phyloP scores from a whole-genome alignment of 2,113 vertebrate species.

The Hemibagrus wyckioides region DNA sequence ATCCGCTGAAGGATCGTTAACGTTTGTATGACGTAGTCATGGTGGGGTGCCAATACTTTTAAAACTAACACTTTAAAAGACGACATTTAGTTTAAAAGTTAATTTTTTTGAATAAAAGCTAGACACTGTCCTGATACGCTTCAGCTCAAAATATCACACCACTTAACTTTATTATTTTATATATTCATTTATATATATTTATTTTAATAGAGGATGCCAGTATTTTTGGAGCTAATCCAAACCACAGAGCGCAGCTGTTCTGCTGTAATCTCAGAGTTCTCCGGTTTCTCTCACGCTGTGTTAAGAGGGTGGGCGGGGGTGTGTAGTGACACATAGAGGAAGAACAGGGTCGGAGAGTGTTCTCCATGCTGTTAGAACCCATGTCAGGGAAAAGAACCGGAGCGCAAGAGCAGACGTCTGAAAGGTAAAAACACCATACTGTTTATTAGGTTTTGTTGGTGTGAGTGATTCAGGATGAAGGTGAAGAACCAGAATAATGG shows the following conservation, averaged over 20 bases:
- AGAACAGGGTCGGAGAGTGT: slow-evolving; percentile 24
- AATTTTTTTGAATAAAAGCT: background rate
- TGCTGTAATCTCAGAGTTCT: slow-evolving; percentile 27
- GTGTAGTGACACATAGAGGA: background rate
- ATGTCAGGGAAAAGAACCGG: slow-evolving; percentile 5
- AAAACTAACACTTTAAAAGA: background rate
- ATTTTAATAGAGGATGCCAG: background rate
- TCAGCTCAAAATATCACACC: background rate
- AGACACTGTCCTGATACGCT: background rate
- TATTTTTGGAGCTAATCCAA: background rate
- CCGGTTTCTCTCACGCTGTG: slow-evolving; percentile 35
- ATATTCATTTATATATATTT: background rate
- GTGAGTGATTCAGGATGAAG: background rate
- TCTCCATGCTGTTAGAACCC: background rate
- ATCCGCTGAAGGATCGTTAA: background rate
- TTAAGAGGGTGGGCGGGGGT: slow-evolving; percentile 4
- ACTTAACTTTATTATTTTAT: background rate
- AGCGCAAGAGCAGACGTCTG: background rate
- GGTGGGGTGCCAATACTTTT: background rate
- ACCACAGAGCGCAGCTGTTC: slow-evolving; percentile 42
- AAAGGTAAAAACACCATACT: slow-evolving; percentile 42
- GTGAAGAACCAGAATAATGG: background rate
- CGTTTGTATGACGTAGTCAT: background rate
- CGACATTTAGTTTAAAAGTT: background rate
- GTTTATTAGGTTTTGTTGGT: background rate